Base-by-base conservation (phyloP, 1,140 invertebrate genomes). In the Drosophila azteca region DNA sequence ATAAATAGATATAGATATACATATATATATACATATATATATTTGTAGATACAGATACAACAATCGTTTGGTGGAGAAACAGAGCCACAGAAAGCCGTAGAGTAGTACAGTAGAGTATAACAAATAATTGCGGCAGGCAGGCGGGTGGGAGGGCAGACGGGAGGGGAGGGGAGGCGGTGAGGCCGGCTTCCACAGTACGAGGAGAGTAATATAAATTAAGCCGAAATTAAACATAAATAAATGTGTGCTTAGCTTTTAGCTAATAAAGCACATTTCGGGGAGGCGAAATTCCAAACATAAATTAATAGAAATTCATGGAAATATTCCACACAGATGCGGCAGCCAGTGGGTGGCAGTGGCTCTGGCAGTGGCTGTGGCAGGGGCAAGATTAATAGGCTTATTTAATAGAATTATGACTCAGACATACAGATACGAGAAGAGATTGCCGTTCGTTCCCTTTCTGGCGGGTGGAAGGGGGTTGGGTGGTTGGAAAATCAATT, bases 271-370 rank as follows among this genome's bases (percentile, higher is more conserved):
- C 60, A 72, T 73, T 72, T 41, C 45, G 39, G 17, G 41, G 8
- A 29, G 31, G 31, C 53, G 44, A 39, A 60, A 69, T 62, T 58
- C 65, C 61, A 82, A 81, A 80, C 75, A 76, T 74, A 76, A 76
- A 75, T 76, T 67, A 80, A 81, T 81, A 69, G 82, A 84, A 77
- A 77, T 66, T 80, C 78, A 79, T 78, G 74, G 61, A 69, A 68
- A 66, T 58, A 66, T 74, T 75, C 72, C 43, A 52, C 45, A 45
- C 43, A 48, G 26, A 41, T 29, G 24, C 4, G 26, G 31, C 48
- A 49, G 22, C 15, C 20, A 26, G 6, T 22, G 60, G 3, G 45
- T 8, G 45, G 45, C 13, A 31, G 7, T 8, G 29, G 31, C 31
- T 3, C 2, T 2, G 31, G 31, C 31, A 1, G 31, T 3, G 31